Conservation (phyloP, 2,113 vertebrate genomes). For the Gracilinanus agilis region DNA sequence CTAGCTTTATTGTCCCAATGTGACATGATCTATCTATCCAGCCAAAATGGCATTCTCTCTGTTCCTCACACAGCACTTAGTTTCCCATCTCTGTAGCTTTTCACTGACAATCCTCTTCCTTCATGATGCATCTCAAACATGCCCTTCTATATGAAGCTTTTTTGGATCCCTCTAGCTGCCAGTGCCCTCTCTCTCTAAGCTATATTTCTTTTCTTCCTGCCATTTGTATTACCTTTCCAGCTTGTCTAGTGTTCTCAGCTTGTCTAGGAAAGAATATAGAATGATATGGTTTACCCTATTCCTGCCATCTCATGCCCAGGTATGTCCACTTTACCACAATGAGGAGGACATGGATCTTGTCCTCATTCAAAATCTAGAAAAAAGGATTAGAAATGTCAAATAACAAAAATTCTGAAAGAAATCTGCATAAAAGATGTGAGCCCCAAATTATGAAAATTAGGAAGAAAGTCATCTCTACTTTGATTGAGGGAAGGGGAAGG, state of each 20-base stretch:
- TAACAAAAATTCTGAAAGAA: background rate
- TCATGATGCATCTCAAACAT: background rate
- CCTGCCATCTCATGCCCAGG: background rate
- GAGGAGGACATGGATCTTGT: background rate
- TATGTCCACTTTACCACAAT: background rate
- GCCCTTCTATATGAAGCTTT: background rate
- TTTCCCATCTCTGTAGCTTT: background rate
- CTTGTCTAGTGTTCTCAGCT: background rate
- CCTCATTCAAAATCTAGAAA: background rate
- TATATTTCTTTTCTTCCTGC: background rate
- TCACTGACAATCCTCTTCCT: background rate
- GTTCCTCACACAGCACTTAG: background rate
- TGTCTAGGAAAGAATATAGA: background rate
- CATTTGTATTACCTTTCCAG: background rate
- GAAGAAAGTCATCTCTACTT: background rate
- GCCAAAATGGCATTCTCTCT: background rate
- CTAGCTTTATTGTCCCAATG: background rate
- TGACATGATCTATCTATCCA: background rate
- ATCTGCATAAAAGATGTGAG: background rate
- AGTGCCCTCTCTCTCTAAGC: background rate
- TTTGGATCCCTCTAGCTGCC: background rate
- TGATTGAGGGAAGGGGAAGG: background rate
- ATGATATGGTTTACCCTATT: background rate
- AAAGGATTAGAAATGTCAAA: background rate
- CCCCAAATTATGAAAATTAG: background rate